Conservation (phyloP, 2,888 invertebrate species). For the Drosophila tripunctata region DNA sequence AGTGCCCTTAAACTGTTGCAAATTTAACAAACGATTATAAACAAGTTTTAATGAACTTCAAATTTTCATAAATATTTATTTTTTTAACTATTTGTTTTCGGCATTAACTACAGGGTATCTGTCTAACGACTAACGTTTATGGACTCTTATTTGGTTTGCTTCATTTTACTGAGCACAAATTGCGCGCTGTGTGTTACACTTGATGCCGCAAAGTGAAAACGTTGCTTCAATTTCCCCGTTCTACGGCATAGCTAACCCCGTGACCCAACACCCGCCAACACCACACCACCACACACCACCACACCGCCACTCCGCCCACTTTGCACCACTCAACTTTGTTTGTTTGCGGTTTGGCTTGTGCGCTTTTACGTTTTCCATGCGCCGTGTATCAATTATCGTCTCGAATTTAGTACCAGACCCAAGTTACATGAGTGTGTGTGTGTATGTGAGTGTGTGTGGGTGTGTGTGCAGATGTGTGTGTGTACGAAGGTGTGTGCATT, state of each 20-base stretch:
- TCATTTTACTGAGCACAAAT: constrained; percentile 7
- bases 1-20: too few relatives aligned
- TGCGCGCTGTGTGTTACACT: constrained; percentile 3
- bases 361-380: constrained; percentile 68
- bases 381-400: constrained; percentile 72
- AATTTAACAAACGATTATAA: too few relatives aligned
- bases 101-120: constrained; percentile 8
- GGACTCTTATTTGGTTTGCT: not conserved
- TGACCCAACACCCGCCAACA: not conserved
- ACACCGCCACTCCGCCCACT: not conserved
- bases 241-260: constrained; percentile 11
- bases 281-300: not conserved
- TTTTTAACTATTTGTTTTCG: too few relatives aligned
- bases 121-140: not conserved
- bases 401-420: constrained; percentile 58
- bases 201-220: constrained; percentile 46
- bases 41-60: too few relatives aligned
- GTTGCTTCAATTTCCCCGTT: constrained; percentile 13
- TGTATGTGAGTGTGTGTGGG: not conserved
- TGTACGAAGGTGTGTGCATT: constrained; percentile 36
- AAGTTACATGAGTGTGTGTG: not conserved
- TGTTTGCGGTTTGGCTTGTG: constrained; percentile 70
- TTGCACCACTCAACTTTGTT: constrained; percentile 58
- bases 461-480: not conserved
- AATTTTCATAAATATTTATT: too few relatives aligned